Conservation (phyloP, 2,113 vertebrate species). For the Mormyrus lacerda region DNA sequence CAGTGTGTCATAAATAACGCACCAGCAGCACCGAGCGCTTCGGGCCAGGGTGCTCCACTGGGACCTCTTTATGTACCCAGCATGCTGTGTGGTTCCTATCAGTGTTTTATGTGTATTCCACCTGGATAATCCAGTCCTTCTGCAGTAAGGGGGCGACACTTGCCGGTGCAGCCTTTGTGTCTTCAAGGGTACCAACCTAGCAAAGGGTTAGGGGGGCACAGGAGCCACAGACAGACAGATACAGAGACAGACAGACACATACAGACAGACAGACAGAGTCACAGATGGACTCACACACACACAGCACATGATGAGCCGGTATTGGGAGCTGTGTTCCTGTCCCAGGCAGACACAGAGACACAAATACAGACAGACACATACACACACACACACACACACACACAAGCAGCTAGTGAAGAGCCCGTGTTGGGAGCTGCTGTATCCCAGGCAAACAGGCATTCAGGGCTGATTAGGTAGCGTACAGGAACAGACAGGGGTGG, state of each 20-base stretch:
- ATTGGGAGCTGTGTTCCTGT: no score
- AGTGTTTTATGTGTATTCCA: slow-evolving; percentile 46
- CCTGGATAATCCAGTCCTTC: background rate
- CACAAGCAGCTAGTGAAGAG: background rate
- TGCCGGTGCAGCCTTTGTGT: slow-evolving; percentile 18
- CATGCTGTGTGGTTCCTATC: slow-evolving; percentile 26
- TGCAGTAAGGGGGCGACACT: background rate
- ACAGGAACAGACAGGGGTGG: slow-evolving; percentile 47
- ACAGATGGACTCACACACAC: slow-evolving; percentile 19
- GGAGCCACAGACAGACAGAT: slow-evolving; percentile 28
- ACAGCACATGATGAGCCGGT: background rate
- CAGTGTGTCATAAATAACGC: background rate
- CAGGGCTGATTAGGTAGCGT: slow-evolving; percentile 61
- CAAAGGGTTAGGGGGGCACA: background rate
- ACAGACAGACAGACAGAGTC: background rate
- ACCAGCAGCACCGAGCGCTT: slow-evolving; percentile 16
- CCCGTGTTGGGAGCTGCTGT: slow-evolving; percentile 47
- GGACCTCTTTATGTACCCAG: background rate
- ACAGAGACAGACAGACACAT: background rate
- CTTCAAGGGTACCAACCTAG: background rate
- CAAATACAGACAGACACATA: no score
- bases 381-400: no score
- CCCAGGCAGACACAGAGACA: background rate
- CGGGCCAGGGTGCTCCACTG: background rate
- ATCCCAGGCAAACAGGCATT: slow-evolving; percentile 55